A percentile compares a stretch with the other conserved stretches of the same genome.
Evolutionary conservation across 92 coral and sea anemone species (phyloP).

Genomic region (Heliopora coerulea): DNA sequence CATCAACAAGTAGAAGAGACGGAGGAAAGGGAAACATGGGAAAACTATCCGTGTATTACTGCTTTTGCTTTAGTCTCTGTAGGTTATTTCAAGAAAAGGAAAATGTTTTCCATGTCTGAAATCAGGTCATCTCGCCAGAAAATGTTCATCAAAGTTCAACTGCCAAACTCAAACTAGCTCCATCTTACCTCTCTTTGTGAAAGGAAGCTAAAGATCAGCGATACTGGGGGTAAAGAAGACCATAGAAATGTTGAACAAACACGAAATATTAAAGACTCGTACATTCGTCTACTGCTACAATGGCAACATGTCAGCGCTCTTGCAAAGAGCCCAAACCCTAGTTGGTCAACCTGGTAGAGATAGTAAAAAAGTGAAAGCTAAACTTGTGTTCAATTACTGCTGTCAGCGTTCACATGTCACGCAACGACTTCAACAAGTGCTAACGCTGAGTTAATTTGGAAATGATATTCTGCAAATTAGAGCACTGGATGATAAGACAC

Average conservation of each 20-base stretch:
- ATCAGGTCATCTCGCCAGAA: slow-evolving; percentile 28
- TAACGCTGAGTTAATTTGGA: neutral
- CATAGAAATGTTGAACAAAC: no score
- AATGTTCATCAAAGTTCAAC: slow-evolving; percentile 13
- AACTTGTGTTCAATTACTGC: slow-evolving; percentile 46
- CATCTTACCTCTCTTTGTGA: slow-evolving; percentile 34
- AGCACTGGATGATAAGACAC: slow-evolving; percentile 29
- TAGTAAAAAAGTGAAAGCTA: slow-evolving; percentile 6
- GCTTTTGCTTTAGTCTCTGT: neutral
- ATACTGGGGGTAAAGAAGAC: neutral
- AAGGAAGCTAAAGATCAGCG: neutral
- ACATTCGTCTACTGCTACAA: neutral
- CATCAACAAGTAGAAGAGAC: slow-evolving; percentile 9
- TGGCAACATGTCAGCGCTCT: slow-evolving; percentile 31
- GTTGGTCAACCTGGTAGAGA: slow-evolving; percentile 22
- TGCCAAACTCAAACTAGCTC: slow-evolving; percentile 1
- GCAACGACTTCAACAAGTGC: neutral
- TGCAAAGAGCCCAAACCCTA: slow-evolving; percentile 43
- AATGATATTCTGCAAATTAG: slow-evolving; percentile 10
- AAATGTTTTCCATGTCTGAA: slow-evolving; percentile 30
- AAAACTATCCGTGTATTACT: neutral
- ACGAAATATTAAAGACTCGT: no score
- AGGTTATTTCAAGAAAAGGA: neutral
- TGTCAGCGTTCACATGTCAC: slow-evolving; percentile 40
- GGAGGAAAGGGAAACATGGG: neutral